Evolutionary conservation across 2,888 invertebrate species (phyloP).

Genomic region (Ferdinandea cuprea): DNA sequence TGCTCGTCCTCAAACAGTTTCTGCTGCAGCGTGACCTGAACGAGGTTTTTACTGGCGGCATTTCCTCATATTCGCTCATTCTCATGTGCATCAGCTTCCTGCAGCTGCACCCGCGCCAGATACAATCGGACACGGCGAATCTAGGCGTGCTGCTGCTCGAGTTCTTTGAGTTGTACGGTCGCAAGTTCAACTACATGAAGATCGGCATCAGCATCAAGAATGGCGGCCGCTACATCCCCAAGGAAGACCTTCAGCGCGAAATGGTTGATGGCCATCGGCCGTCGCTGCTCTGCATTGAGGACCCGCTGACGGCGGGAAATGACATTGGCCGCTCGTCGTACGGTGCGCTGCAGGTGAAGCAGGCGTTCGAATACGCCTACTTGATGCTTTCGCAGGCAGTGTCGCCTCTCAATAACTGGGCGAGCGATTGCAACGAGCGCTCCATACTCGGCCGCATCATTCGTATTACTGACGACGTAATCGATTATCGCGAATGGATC

Average conservation of each 20-base stretch:
- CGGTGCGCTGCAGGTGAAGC: slow-evolving; percentile 88
- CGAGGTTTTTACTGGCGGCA: slow-evolving; percentile 99
- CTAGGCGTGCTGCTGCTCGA: slow-evolving; percentile 97
- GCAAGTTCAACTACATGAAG: slow-evolving; percentile 97
- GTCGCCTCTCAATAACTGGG: slow-evolving; percentile 84
- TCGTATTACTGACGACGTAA: slow-evolving; percentile 96
- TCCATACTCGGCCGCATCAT: slow-evolving; percentile 95
- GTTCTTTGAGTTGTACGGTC: slow-evolving; percentile 98
- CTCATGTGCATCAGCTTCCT: slow-evolving; percentile 99
- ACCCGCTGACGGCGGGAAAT: slow-evolving; percentile 97
- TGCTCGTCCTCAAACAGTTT: slow-evolving; percentile 99
- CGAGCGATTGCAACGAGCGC: slow-evolving; percentile 85
- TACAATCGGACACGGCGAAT: slow-evolving; percentile 89
- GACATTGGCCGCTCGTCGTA: slow-evolving; percentile 99
- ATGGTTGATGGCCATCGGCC: slow-evolving; percentile 97
- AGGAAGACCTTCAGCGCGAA: slow-evolving; percentile 95
- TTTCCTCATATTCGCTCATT: slow-evolving; percentile 99
- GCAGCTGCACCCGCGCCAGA: slow-evolving; percentile 93
- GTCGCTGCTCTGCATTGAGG: slow-evolving; percentile 97
- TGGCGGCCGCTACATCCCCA: slow-evolving; percentile 96
- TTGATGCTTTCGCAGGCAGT: slow-evolving; percentile 91
- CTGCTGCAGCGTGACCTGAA: slow-evolving; percentile 98
- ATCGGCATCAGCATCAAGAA: slow-evolving; percentile 93
- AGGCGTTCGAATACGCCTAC: slow-evolving; percentile 98
- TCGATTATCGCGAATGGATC: slow-evolving; percentile 85